phyloP scores from a whole-genome alignment of 2,113 vertebrate genomes.

The Alethe diademata region DNA sequence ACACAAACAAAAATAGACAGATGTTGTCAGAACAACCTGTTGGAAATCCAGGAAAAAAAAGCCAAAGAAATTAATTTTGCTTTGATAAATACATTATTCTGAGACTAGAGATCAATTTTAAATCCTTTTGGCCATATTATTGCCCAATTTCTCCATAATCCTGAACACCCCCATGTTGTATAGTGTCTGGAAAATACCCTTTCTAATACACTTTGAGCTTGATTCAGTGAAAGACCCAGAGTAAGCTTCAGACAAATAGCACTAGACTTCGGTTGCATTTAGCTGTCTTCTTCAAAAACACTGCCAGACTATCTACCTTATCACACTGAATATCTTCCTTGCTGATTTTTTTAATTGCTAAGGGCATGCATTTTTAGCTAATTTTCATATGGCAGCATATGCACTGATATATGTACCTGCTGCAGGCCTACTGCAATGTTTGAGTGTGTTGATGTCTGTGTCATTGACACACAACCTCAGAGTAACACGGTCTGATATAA shows the following conservation, averaged over 20 bases:
- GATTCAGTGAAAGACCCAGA: not conserved
- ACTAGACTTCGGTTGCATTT: not conserved
- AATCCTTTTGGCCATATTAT: not conserved
- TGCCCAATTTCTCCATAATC: not conserved
- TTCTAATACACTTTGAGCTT: not conserved
- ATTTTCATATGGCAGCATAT: not conserved
- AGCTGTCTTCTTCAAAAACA: not conserved
- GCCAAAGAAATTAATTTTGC: not conserved
- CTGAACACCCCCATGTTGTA: accelerated
- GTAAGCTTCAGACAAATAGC: not conserved
- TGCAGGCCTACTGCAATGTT: not conserved
- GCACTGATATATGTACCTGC: not conserved
- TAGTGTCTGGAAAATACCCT: not conserved
- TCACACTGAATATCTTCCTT: not conserved
- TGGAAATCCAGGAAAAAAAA: not conserved
- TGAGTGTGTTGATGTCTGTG: accelerated
- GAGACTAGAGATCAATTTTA: not conserved
- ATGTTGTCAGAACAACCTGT: not conserved
- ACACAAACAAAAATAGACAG: not conserved
- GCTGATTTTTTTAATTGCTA: not conserved
- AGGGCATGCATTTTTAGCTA: not conserved
- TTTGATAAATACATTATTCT: not conserved
- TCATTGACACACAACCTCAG: not conserved
- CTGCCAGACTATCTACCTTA: not conserved
- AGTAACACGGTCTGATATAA: not conserved